Evolutionary conservation across 2,113 vertebrate genomes (phyloP), one percentile per base, ranked within the genome.

Genomic region (Steatornis caripensis): DNA sequence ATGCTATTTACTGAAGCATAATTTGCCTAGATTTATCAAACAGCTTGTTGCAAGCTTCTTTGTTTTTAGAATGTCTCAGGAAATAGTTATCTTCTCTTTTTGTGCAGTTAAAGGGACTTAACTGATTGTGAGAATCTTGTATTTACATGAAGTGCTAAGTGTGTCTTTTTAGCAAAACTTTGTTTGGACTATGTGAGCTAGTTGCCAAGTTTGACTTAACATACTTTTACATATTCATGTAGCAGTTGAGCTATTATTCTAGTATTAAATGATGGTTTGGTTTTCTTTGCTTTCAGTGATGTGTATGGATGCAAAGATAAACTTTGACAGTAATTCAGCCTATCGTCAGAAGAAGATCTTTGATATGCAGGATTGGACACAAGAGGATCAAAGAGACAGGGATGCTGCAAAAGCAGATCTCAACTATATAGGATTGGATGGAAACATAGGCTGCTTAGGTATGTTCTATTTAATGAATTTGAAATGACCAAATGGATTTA

Each of bases 271-370:
- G 62, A 49, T 94, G 17, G 12, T 24, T n/a, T 23, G 26, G 5
- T 65, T 54, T 13, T 64, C 70, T 75, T 41, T 77, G 45, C 66
- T 51, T 81, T 77, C 96, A 99, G 99, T 99, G 72, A 98, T 99
- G 98, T 99, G 99, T 97, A 99, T 99, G 99, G 99, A 99, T 78
- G 99, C 99, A 85, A 99, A 99, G 98, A 99, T 99, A 97, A 99
- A 99, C 97, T 99, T 99, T 87, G 99, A 99, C 97, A 98, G 99
- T 74, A 99, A 99, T 84, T 99, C 99, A 20, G 99, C 97, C 10
- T 99, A 99, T 98, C 99, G 99, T 15, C 99, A 99, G 98, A 98
- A 99, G 97, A 98, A 98, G 96, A 99, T 99, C 93, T 99, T 99
- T 79, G 98, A 98, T 48, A 94, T 99, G 97, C 98, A 98, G 91